A percentile compares a stretch with the other conserved stretches of the same genome.
These are phyloP conservation scores for Balanococcus diminutus DNA, from an alignment of 2,888 invertebrate genomes.

Conservation along the genomic window DNA sequence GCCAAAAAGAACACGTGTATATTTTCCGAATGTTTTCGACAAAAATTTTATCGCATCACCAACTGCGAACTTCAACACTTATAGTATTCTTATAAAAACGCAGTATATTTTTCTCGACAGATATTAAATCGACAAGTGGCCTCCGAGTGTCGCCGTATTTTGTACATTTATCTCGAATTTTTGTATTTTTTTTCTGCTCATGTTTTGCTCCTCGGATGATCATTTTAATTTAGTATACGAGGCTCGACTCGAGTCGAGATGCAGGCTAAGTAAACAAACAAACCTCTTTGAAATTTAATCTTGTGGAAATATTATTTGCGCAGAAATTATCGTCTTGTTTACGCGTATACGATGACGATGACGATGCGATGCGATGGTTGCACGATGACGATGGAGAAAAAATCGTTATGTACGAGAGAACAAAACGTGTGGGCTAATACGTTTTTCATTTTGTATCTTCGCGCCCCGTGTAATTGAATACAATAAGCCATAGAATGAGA, in stretches of 20 bases:
- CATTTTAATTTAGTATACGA: neutral
- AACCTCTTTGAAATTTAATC: slow-evolving; percentile 3
- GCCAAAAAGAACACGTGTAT: slow-evolving; percentile 31
- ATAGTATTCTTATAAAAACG: neutral
- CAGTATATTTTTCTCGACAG: slow-evolving; percentile 7
- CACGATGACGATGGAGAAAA: neutral
- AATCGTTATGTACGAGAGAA: neutral
- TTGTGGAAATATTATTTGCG: slow-evolving; percentile 19
- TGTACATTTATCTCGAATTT: neutral
- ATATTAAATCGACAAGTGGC: slow-evolving; percentile 30
- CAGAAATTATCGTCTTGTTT: slow-evolving; percentile 22
- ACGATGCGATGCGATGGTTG: too few relatives aligned
- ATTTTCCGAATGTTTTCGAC: slow-evolving; percentile 33
- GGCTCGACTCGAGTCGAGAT: neutral
- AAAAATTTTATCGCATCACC: slow-evolving; percentile 29
- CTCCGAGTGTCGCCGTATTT: neutral
- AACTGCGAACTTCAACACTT: slow-evolving; percentile 30
- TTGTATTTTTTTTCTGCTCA: neutral
- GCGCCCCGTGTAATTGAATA: neutral
- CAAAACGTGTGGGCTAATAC: slow-evolving; percentile 1
- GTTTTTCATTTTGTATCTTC: slow-evolving; percentile 34
- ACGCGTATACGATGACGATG: neutral
- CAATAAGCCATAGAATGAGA: neutral
- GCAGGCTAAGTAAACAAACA: slow-evolving; percentile 8
- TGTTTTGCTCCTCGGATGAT: neutral